Base-by-base conservation (phyloP, 2,113 vertebrate genomes). In the Cyanocitta stelleri region DNA sequence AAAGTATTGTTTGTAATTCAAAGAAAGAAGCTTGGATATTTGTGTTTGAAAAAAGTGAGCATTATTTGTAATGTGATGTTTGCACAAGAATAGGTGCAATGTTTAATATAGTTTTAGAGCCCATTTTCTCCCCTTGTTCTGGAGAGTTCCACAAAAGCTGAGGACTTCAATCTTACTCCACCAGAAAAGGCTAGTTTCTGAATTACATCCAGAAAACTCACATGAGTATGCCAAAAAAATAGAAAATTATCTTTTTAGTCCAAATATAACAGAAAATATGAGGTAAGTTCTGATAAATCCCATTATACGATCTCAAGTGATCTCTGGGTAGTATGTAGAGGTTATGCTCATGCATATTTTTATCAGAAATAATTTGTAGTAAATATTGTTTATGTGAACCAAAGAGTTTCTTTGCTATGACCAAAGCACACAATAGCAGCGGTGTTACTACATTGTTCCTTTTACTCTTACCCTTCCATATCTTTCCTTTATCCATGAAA, bases 261-360 rank as follows among this genome's bases (percentile, higher is more conserved):
- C 86, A 97, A 92, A 93, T 95, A 92, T 41, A 87, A 94, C 80
- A 94, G 72, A 96, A 96, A 94, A 35, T 67, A 85, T 87, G 64
- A 90, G 51, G 58, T 82, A 87, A 94, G 22, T 79, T 83, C 72
- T 96, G 83, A 95, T 95, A 97, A 97, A 93, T 82, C 66, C 68
- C 86, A 48, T 91, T 82, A 62, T 19, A 69, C 0, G 10, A 86
- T 85, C 85, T 91, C 46, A 78, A 72, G 29, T 91, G 67, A 86
- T 91, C 37, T 75, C 59, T 66, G 49, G 55, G 44, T 89, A 64
- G 62, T 73, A 71, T 35, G 51, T 78, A 72, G 41, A 80, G 7
- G 14, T 76, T 75, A 29, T 76, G 24, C 19, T 95, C 11, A 17
- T 83, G 56, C 71, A 32, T 49, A 77, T 88, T 87, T 85, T 85